Conservation (phyloP, 2,797 vertebrate genomes). For the Halcyon leucocephala region DNA sequence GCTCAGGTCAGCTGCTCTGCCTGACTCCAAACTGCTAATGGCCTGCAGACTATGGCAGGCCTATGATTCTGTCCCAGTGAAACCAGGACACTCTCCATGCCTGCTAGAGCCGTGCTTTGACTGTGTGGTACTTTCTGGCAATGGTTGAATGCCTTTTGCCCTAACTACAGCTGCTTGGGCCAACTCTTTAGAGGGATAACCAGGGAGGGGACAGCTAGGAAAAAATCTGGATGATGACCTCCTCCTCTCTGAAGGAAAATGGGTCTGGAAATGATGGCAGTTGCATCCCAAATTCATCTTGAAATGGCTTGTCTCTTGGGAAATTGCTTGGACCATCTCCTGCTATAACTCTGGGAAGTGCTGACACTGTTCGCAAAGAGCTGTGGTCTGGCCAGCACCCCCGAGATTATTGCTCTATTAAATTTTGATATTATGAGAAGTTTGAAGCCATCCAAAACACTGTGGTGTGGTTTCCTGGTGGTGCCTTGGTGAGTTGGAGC, state of each 20-base stretch:
- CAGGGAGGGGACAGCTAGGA: rapidly evolving
- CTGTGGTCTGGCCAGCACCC: neutral
- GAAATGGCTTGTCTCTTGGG: neutral
- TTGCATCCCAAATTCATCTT: neutral
- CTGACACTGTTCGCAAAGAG: neutral
- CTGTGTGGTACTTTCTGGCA: neutral
- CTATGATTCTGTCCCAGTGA: neutral
- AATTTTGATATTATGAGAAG: neutral
- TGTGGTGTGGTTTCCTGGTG: neutral
- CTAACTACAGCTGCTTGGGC: neutral
- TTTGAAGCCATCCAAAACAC: neutral
- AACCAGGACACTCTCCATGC: neutral
- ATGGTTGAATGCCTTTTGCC: neutral
- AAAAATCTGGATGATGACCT: neutral
- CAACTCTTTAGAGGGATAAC: neutral
- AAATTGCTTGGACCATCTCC: neutral
- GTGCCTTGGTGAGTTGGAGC: neutral
- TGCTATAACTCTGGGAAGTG: neutral
- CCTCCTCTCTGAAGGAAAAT: neutral
- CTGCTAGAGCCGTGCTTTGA: neutral
- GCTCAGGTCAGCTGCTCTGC: neutral
- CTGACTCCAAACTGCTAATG: neutral
- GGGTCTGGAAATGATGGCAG: neutral
- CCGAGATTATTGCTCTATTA: neutral
- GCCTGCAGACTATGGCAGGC: neutral